phyloP scores from a whole-genome alignment of 2,797 vertebrate genomes.

The Saxicola maurus region DNA sequence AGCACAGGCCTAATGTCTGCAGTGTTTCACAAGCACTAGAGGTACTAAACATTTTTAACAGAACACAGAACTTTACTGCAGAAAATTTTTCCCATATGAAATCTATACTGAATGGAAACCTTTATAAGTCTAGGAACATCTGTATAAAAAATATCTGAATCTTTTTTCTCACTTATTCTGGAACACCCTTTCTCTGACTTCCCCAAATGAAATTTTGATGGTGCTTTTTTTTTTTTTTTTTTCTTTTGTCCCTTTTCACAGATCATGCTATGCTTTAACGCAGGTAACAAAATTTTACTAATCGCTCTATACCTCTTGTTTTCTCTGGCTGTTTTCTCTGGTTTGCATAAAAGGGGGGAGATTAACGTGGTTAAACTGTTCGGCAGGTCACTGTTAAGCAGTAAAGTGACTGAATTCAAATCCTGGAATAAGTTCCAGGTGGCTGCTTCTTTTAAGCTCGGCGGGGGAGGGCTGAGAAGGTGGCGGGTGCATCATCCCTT shows the following conservation, averaged over 20 bases:
- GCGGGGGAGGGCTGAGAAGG: slow-evolving; percentile 20
- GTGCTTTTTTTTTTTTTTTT: neutral
- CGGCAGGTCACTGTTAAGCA: slow-evolving; percentile 46
- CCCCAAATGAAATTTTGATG: neutral
- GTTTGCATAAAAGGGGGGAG: slow-evolving; percentile 42
- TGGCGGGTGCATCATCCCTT: slow-evolving; percentile 24
- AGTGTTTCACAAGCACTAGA: neutral
- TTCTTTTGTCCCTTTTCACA: neutral
- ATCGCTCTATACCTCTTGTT: neutral
- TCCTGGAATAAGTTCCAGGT: slow-evolving; percentile 53
- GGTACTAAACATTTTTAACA: neutral
- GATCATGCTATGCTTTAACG: neutral
- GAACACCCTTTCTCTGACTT: neutral
- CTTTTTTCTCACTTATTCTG: neutral
- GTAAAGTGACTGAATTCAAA: slow-evolving; percentile 55
- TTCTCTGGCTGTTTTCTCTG: slow-evolving; percentile 19
- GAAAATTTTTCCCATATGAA: neutral
- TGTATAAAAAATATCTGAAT: neutral
- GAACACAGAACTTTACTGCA: neutral
- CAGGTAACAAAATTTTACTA: neutral
- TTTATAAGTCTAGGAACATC: neutral
- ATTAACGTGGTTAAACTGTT: neutral
- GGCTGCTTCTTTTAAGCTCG: slow-evolving; percentile 45
- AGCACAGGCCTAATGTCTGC: neutral
- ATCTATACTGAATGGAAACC: neutral